Conservation (phyloP, 2,888 invertebrate species). For the Hirtodrosophila duncani region DNA sequence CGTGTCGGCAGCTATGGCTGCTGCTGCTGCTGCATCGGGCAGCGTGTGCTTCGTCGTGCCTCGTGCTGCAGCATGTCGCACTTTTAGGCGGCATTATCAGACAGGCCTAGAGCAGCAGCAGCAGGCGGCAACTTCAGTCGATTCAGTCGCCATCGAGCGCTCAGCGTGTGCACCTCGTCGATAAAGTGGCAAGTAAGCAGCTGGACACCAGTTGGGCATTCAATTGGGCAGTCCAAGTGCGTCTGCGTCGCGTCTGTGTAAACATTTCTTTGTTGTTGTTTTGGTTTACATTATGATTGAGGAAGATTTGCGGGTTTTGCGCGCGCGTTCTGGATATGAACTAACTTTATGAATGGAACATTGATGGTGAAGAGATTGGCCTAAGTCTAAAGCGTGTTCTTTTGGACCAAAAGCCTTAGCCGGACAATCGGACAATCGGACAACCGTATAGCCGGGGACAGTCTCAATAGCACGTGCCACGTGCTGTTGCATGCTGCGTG, state of each 20-base stretch:
- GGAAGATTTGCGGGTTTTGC: no score
- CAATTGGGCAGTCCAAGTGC: no score
- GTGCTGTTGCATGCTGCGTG: conserved; percentile 27
- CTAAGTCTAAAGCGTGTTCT: no score
- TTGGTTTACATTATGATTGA: no score
- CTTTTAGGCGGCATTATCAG: conserved; percentile 52
- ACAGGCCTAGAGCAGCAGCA: no score
- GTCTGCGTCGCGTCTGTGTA: conserved; percentile 1
- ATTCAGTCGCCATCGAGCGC: conserved; percentile 69
- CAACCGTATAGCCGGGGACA: no score
- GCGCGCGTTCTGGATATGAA: no score
- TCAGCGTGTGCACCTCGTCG: conserved; percentile 60
- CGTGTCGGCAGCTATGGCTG: conserved; percentile 10
- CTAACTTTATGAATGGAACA: no score
- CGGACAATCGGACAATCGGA: no score
- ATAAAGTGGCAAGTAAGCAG: background rate
- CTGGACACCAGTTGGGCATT: background rate
- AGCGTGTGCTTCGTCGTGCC: conserved; percentile 9
- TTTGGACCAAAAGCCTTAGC: no score
- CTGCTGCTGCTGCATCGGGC: conserved; percentile 6
- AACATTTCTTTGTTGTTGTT: no score
- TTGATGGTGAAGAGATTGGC: no score
- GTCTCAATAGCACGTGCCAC: background rate
- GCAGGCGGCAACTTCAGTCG: conserved; percentile 62
- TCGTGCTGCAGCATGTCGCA: conserved; percentile 19